Base-by-base conservation (phyloP, 2,888 invertebrate genomes). In the Loripinus fragilis region DNA sequence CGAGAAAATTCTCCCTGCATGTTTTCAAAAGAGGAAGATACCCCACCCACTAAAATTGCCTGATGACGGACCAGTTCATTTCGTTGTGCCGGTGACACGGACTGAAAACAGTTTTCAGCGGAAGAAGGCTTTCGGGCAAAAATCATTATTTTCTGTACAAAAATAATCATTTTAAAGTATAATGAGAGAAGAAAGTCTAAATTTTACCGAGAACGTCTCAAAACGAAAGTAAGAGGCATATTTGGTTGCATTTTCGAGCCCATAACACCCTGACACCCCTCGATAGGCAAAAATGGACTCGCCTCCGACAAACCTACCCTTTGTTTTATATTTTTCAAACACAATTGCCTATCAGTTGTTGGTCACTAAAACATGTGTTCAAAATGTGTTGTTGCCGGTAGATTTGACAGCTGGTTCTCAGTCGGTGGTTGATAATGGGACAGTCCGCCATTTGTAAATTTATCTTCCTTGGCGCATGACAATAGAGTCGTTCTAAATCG, bases 391-490 rank as follows among this genome's bases (percentile, higher is more conserved):
- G 52, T 23, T 25, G 25, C 52, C 12, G 8, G 48, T 28, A n/a
- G n/a, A 1, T 25, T 41, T 48, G 25, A 30, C 50, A 52, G 75
- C 71, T 74, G 74, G 76, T 81, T 78, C 76, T 78, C 78, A 78
- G 73, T 70, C 65, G 15, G 33, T 33, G 60, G 17, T 2, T 33
- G 33, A 60, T 33, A 85, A 79, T 80, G 82, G 82, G 76, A 75
- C 74, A 70, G 75, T 78, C 83, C 81, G 78, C 78, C 77, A 83
- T 65, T 69, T 75, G 67, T 69, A 38, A 41, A 60, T 45, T n/a
- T 68, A 41, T 55, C 50, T 38, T 50, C 64, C 76, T 68, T 71
- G 76, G 72, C 76, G 76, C 76, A 77, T 72, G 72, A 72, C 76
- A 77, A 77, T 66, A 77, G 68, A 65, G 28, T 48, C 12, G 25